A percentile compares a stretch with the other conserved stretches of the same genome.
Evolutionary conservation across 2,797 vertebrate genomes (phyloP).

Genomic region (Melanotaenia boesemani): DNA sequence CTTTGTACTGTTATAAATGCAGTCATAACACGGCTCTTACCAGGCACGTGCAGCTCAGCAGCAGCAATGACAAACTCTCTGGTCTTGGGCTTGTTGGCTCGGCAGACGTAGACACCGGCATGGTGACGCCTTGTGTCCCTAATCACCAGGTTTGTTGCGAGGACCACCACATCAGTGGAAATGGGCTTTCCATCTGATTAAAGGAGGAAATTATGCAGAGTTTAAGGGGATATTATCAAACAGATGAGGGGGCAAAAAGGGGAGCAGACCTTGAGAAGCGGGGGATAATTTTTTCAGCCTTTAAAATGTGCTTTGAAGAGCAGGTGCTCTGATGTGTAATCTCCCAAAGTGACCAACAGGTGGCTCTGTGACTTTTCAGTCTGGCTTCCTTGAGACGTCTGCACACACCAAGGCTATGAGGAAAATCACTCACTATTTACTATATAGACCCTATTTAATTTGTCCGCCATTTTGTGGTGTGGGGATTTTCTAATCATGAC

Average conservation of each 20-base stretch:
- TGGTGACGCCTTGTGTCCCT: slow-evolving; percentile 89
- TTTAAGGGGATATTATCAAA: slow-evolving; percentile 17
- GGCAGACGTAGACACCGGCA: slow-evolving; percentile 93
- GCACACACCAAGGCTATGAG: slow-evolving; percentile 11
- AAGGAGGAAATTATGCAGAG: slow-evolving; percentile 42
- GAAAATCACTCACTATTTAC: slow-evolving; percentile 31
- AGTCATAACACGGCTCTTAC: slow-evolving; percentile 78
- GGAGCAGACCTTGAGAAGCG: slow-evolving; percentile 11
- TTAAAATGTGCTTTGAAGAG: slow-evolving; percentile 33
- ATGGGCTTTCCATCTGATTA: slow-evolving; percentile 92
- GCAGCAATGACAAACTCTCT: slow-evolving; percentile 91
- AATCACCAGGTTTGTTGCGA: slow-evolving; percentile 95
- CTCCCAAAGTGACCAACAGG: slow-evolving; percentile 57
- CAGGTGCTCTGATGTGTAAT: slow-evolving; percentile 43
- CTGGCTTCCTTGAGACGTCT: slow-evolving; percentile 15
- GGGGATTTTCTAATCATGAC: not conserved
- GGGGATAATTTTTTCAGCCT: slow-evolving; percentile 28
- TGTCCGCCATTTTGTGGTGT: slow-evolving; percentile 31
- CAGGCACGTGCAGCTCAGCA: slow-evolving; percentile 92
- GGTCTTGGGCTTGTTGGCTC: slow-evolving; percentile 95
- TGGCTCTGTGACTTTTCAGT: slow-evolving; percentile 61
- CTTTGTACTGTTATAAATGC: not conserved
- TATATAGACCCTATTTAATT: slow-evolving; percentile 30
- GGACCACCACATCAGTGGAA: slow-evolving; percentile 91
- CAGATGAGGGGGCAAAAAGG: slow-evolving; percentile 8